Percentiles rank a stretch among this genome's conserved stretches.
Evolutionary conservation across 2,113 vertebrate genomes (phyloP).

Genomic region (Hypocryptadius cinnamomeus): DNA sequence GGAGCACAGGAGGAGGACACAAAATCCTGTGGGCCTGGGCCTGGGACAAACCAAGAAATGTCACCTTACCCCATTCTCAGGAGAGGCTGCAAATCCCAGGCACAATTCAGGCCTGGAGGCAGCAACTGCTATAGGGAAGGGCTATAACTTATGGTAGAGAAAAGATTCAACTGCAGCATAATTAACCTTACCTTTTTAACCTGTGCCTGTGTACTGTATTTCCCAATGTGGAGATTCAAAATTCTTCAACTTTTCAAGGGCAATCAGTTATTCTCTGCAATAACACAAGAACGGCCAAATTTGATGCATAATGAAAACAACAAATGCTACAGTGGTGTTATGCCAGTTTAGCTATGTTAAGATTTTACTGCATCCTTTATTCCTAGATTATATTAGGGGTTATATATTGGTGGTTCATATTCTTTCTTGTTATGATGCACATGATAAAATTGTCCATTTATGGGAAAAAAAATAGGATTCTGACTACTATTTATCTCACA

Average conservation of each 20-base stretch:
- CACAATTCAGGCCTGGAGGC: background rate
- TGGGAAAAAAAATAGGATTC: background rate
- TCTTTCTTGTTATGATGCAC: background rate
- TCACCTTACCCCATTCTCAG: fast-evolving
- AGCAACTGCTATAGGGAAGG: background rate
- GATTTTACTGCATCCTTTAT: background rate
- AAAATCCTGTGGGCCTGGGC: fast-evolving
- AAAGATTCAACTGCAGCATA: background rate
- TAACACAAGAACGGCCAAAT: background rate
- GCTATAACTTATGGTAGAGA: background rate
- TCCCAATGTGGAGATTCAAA: background rate
- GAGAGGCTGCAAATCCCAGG: background rate
- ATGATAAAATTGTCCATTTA: background rate
- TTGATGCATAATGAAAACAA: background rate
- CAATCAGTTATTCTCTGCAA: background rate
- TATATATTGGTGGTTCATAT: background rate
- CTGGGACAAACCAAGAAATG: fast-evolving
- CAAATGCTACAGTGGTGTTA: background rate
- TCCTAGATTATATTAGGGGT: background rate
- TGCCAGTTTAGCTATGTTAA: background rate
- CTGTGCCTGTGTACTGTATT: background rate
- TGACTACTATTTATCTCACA: background rate
- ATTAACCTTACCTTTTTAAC: background rate
- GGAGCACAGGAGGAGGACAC: background rate
- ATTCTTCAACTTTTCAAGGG: background rate